phyloP scores from a whole-genome alignment of 2,888 invertebrate genomes.

The Palloptera scutellata region DNA sequence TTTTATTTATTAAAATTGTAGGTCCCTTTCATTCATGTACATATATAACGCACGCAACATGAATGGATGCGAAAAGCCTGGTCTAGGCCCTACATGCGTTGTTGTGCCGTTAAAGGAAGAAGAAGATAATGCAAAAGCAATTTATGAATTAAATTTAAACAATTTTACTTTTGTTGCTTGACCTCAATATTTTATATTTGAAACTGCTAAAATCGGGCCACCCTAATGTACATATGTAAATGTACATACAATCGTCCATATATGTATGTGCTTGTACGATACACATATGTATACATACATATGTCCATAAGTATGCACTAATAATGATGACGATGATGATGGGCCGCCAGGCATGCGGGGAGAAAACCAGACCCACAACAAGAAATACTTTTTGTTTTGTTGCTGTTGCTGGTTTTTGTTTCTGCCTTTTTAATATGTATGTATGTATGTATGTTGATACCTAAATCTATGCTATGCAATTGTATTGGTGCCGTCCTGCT shows the following conservation, averaged over 20 bases:
- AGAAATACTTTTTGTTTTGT: neutral
- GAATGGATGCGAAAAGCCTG: too few species aligned
- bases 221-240: neutral
- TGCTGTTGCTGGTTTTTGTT: constrained; percentile 5
- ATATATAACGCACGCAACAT: too few species aligned
- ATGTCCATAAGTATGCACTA: constrained; percentile 4
- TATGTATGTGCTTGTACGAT: neutral
- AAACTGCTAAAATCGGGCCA: neutral
- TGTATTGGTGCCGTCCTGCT: neutral
- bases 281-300: neutral
- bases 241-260: neutral
- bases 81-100: too few species aligned
- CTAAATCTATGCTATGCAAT: constrained; percentile 12
- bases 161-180: too few species aligned
- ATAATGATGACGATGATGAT: neutral
- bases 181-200: too few species aligned
- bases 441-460: constrained; percentile 23
- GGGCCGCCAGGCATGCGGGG: neutral
- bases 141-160: too few species aligned
- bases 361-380: neutral
- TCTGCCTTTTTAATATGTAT: constrained; percentile 12
- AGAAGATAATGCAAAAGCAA: too few species aligned
- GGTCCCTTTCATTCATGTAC: too few species aligned
- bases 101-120: too few species aligned
- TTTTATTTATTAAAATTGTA: too few species aligned